Conservation (phyloP, 2,113 vertebrate genomes). For the Candoia aspera region DNA sequence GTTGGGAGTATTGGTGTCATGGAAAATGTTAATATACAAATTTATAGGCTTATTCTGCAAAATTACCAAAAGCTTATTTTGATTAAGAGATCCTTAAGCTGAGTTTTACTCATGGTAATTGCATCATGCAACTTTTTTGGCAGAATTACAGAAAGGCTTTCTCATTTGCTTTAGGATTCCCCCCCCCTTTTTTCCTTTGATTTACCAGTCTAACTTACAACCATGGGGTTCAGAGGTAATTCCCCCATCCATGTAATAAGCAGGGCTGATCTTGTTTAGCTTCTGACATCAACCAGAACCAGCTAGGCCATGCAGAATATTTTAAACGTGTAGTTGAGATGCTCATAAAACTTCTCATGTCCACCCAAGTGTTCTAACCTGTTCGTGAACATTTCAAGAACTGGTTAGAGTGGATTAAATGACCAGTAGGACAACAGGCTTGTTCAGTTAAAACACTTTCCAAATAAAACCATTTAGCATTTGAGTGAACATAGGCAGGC, state of each 20-base stretch:
- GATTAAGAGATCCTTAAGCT: not conserved
- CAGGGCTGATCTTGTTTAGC: not conserved
- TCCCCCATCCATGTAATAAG: not conserved
- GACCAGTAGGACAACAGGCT: constrained; percentile 39
- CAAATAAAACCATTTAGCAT: not conserved
- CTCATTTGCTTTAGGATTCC: not conserved
- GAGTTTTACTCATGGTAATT: not conserved
- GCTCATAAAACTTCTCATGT: constrained; percentile 38
- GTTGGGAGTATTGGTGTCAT: not conserved
- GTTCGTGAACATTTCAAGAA: constrained; percentile 47
- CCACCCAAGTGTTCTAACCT: constrained; percentile 38
- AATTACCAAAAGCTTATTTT: constrained; percentile 39
- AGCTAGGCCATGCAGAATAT: not conserved
- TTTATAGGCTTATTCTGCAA: not conserved
- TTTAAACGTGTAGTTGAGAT: constrained; percentile 40
- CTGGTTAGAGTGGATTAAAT: constrained; percentile 40
- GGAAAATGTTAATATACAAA: not conserved
- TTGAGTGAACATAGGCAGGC: not conserved
- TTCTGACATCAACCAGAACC: not conserved
- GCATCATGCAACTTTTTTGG: not conserved
- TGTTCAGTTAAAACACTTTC: constrained; percentile 29
- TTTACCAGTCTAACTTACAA: not conserved
- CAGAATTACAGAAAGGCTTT: not conserved
- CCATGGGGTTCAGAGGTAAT: not conserved
- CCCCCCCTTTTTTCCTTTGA: not conserved